Evolutionary conservation across 2,797 vertebrate species (phyloP), one percentile per base, ranked within the genome.

Genomic region (Sebastes reedi): DNA sequence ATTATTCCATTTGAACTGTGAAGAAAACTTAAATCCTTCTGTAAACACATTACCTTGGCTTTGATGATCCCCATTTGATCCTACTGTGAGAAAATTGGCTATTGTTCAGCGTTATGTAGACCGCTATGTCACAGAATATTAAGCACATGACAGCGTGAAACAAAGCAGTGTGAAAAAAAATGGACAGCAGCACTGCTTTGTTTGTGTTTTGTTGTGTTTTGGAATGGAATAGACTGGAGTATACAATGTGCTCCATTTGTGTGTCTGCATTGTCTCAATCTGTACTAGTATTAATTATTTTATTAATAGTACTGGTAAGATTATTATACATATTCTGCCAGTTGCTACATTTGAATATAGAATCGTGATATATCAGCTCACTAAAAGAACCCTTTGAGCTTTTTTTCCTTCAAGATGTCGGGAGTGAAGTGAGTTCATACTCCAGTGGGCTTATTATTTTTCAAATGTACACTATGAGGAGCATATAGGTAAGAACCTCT

Each of bases 51-150:
- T 25, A 36, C 36, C 32, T 68, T 66, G 13, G 56, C 79, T 87
- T 68, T 85, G 59, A 82, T 82, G 56, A 75, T 71, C 27, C 24
- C 20, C 18, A 36, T 74, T 81, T 84, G 30, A 80, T 83, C 64
- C 27, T 34, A 62, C 80, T 67, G 78, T 24, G 66, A 74, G 66
- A 54, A 80, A 78, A 79, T 71, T 66, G 82, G 9, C 54, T 46
- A 16, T 88, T 79, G 70, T 79, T 82, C 68, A 72, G 64, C 14
- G 24, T 83, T 61, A 72, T 68, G 62, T 69, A 52, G 67, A 72
- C 18, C 3, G 61, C 67, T 65, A 52, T 64, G 77, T 76, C 8
- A 29, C 56, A 70, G 39, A 67, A 72, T 76, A 81, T 79, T 62
- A 75, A 80, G 58, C 76, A 72, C 30, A 64, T 65, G 55, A 67